Conservation (phyloP, 2,797 vertebrate genomes). For the Spinus pinus region DNA sequence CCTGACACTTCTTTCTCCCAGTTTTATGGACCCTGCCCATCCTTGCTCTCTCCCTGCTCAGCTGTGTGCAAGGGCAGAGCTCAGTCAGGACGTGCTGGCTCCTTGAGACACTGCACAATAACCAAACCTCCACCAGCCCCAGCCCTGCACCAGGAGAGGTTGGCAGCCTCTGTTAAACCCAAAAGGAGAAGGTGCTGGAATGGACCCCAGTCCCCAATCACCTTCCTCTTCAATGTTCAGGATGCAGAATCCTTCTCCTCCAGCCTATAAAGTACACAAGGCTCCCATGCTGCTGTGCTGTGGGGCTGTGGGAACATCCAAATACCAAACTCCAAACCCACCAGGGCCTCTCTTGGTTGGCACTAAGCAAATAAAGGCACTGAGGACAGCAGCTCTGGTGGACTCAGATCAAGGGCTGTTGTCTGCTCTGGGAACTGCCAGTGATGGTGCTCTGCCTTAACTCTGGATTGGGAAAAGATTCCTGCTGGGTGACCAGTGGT, state of each 20-base stretch:
- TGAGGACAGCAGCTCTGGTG: neutral
- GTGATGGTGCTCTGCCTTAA: neutral
- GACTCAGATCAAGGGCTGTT: neutral
- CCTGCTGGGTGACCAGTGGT: neutral
- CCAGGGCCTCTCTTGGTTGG: neutral
- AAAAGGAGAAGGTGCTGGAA: neutral
- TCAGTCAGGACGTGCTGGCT: neutral
- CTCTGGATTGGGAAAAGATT: neutral
- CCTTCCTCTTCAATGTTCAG: neutral
- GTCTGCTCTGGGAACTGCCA: neutral
- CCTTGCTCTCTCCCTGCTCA: neutral
- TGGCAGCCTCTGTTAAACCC: neutral
- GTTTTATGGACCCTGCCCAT: neutral
- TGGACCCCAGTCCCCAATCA: accelerated
- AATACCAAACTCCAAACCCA: neutral
- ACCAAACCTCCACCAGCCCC: neutral
- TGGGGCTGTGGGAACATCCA: neutral
- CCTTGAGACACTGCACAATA: neutral
- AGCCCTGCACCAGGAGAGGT: neutral
- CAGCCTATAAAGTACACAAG: neutral
- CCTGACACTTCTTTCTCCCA: neutral
- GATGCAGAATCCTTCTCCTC: neutral
- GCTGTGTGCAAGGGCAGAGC: neutral
- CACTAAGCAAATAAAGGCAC: neutral
- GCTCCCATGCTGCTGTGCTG: neutral